phyloP scores from a whole-genome alignment of 2,113 vertebrate genomes.

The Meriones unguiculatus region DNA sequence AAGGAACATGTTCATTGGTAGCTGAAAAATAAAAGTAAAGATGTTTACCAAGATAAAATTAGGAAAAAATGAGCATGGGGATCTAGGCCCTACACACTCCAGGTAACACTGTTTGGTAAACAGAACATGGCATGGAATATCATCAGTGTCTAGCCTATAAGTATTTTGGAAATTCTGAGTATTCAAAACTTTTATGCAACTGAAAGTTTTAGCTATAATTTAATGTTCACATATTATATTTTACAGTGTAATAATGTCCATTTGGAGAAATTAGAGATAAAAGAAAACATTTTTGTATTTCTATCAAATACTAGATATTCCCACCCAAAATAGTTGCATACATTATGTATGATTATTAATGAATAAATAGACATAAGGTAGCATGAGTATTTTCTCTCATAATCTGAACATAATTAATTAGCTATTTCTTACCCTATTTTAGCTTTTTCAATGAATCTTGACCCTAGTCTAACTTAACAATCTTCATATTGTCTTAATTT shows the following conservation, averaged over 20 bases:
- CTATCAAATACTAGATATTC: neutral
- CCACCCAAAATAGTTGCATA: neutral
- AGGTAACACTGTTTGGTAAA: neutral
- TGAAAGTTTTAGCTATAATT: neutral
- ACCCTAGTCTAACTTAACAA: neutral
- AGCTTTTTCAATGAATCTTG: neutral
- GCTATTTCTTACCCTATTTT: neutral
- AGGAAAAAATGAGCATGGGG: neutral
- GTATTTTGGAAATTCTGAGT: neutral
- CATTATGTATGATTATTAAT: neutral
- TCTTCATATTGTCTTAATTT: neutral
- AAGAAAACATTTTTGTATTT: neutral
- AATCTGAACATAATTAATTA: neutral
- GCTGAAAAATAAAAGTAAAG: neutral
- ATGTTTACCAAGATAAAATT: neutral
- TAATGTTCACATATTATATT: neutral
- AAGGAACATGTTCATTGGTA: neutral
- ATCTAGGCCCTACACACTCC: neutral
- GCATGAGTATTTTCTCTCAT: neutral
- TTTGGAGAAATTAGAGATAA: neutral
- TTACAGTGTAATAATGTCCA: accelerated
- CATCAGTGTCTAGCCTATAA: neutral
- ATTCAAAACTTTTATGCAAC: neutral
- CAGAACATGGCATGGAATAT: neutral
- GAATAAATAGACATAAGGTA: neutral